Evolutionary conservation across 2,888 invertebrate species (phyloP).

Genomic region (Dryadula phaetusa): DNA sequence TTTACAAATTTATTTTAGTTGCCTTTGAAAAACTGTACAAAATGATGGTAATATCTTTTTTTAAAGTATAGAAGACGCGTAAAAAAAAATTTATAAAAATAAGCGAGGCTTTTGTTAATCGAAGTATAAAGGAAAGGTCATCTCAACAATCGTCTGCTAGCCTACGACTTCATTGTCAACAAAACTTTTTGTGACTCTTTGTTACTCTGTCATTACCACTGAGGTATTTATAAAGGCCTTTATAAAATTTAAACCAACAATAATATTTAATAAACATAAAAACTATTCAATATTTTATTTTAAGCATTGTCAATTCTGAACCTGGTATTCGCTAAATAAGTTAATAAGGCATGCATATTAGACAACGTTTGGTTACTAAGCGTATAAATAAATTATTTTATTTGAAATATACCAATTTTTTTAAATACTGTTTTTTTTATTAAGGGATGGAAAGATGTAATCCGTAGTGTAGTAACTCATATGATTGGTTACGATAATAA

Average conservation of each 20-base stretch:
- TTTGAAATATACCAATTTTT: no score
- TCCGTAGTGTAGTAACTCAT: no score
- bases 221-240: constrained; percentile 11
- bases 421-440: background rate
- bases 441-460: no score
- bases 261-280: background rate
- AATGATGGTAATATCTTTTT: background rate
- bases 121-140: constrained; percentile 19
- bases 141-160: constrained; percentile 5
- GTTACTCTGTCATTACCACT: constrained; percentile 23
- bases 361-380: no score
- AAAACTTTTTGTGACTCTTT: constrained; percentile 9
- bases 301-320: no score
- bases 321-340: no score
- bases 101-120: constrained; percentile 2
- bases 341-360: no score
- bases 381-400: no score
- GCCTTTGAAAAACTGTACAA: background rate
- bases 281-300: background rate
- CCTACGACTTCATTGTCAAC: constrained; percentile 13
- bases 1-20: no score
- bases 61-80: background rate
- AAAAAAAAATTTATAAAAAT: background rate
- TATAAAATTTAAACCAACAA: background rate
- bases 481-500: no score